Conservation (phyloP, 92 coral and sea anemone species). For the Paragorgia papillata region DNA sequence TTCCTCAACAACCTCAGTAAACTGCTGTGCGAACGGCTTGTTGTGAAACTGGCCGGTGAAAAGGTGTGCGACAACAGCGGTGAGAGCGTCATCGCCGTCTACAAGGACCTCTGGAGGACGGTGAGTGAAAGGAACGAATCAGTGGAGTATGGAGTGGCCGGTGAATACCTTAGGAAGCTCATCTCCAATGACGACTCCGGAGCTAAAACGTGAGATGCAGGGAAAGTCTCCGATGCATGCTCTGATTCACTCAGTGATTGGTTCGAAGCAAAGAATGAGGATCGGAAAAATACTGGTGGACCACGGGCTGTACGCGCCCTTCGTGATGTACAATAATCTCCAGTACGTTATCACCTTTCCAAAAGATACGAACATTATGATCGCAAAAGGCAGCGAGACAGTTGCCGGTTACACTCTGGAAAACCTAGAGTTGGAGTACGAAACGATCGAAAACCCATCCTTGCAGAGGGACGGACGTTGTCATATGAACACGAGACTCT, state of each 20-base stretch:
- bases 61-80: slow-evolving; percentile 23
- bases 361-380: background rate
- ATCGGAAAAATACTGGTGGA: slow-evolving; percentile 1
- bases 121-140: background rate
- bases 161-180: slow-evolving; percentile 17
- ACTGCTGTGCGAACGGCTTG: background rate
- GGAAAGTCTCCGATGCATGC: background rate
- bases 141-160: slow-evolving; percentile 10
- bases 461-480: background rate
- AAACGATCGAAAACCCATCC: slow-evolving; percentile 7
- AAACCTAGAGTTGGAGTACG: slow-evolving; percentile 8
- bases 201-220: background rate
- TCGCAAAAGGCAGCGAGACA: background rate
- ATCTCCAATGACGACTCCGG: slow-evolving; percentile 2
- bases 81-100: slow-evolving; percentile 1
- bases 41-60: slow-evolving; percentile 13
- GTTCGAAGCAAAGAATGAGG: background rate
- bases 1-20: slow-evolving; percentile 32
- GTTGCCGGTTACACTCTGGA: slow-evolving; percentile 8
- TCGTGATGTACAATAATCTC: slow-evolving; percentile 15
- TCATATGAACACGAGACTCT: slow-evolving; percentile 8
- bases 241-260: background rate
- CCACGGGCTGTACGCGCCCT: slow-evolving; percentile 25
- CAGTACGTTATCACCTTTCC: slow-evolving; percentile 15
- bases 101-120: slow-evolving; percentile 15